A percentile compares a stretch with the other conserved stretches of the same genome.
phyloP scores from a whole-genome alignment of 2,888 invertebrate genomes.

The Thysanoteuthis rhombus region DNA sequence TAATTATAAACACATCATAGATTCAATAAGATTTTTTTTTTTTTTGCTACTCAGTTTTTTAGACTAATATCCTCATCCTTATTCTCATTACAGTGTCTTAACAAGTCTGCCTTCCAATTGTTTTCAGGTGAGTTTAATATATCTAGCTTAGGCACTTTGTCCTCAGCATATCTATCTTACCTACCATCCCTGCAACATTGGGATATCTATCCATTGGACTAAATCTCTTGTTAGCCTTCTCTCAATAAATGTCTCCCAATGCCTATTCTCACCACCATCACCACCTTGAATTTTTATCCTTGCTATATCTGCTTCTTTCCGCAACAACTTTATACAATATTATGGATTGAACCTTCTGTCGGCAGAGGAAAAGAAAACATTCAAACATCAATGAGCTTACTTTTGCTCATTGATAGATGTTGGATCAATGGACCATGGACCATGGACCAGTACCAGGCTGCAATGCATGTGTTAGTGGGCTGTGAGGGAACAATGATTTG shows the following conservation, averaged over 20 bases:
- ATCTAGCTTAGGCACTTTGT: not conserved
- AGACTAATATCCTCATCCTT: not conserved
- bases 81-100: not conserved
- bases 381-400: not conserved
- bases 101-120: not conserved
- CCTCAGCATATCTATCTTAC: not conserved
- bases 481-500: no score
- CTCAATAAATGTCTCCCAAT: not conserved
- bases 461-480: no score
- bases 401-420: no score
- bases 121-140: not conserved
- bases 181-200: not conserved
- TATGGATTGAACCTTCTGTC: not conserved
- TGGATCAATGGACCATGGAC: no score
- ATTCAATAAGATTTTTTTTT: no score
- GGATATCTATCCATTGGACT: no score
- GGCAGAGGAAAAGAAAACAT: not conserved
- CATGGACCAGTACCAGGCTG: no score
- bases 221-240: not conserved
- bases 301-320: not conserved
- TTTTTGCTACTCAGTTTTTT: no score
- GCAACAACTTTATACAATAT: not conserved
- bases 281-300: not conserved
- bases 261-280: not conserved
- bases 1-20: no score